Evolutionary conservation across 92 coral and sea anemone species (phyloP).

Genomic region (Siderastrea radians): DNA sequence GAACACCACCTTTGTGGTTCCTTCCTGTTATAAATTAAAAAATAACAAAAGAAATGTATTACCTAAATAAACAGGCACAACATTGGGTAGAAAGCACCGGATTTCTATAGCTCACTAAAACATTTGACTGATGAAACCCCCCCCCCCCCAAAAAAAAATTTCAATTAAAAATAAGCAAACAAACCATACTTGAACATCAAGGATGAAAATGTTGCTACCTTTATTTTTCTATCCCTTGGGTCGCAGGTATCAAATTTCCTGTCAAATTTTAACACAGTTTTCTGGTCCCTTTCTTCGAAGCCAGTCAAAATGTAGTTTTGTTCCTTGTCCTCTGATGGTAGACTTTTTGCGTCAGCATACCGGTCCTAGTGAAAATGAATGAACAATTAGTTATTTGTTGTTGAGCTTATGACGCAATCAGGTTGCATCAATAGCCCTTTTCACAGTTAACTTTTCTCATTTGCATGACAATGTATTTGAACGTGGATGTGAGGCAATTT

Average conservation of each 20-base stretch:
- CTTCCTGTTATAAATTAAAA: constrained; percentile 4
- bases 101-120: no score
- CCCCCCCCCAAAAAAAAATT: no score
- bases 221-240: constrained; percentile 31
- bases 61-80: not conserved
- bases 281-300: constrained; percentile 14
- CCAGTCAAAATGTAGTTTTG: constrained; percentile 30
- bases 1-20: constrained; percentile 42
- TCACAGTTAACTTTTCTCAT: no score
- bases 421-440: no score
- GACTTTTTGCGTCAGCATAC: constrained; percentile 29
- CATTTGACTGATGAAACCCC: no score
- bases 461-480: not conserved
- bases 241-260: constrained; percentile 55
- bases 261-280: constrained; percentile 34
- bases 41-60: not conserved
- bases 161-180: no score
- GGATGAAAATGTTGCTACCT: not conserved
- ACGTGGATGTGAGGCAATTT: no score
- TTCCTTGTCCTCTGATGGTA: constrained; percentile 22
- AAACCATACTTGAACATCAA: no score
- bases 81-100: no score
- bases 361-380: constrained; percentile 9
- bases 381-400: not conserved
- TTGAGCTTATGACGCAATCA: no score